Base-by-base conservation (phyloP, 1,140 invertebrate genomes). In the Riptortus pedestris region DNA sequence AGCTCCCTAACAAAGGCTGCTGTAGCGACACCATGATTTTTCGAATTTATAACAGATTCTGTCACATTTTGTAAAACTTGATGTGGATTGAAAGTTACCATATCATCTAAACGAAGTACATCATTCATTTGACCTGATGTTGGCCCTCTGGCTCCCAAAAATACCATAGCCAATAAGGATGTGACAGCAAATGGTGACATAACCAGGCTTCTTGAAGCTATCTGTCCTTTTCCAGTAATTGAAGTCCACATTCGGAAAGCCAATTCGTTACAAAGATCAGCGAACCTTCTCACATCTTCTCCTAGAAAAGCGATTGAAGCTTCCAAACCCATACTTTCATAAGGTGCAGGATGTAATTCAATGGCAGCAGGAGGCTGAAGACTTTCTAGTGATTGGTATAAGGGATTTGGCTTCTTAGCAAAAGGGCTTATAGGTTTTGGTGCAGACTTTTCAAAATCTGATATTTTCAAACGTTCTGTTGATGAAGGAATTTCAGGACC, bases 41-140 rank as follows among this genome's bases (percentile, higher is more conserved):
- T 76, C 1, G 76, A 73, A 1, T 76, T 80, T 59, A 81, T 78
- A 45, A 86, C 82, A 0, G 86, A 85, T 68, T 89, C 87, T 0
- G 87, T 88, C 1, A 91, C 84, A 72, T 91, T 90, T 72, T 87
- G 85, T 63, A 91, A 85, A 0, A 89, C 84, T 66, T 90, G 78
- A 72, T 92, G 90, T 0, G 89, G 90, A 75, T 91, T 92, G 68
- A 92, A 92, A 0, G 87, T 88, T 0, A 90, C 83, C 79, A 90
- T 88, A 66, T 92, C 88, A 71, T 92, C 90, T 7, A 93, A 74
- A 68, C 85, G 84, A 0, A 93, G 77, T 14, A 92, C 80, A 67
- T 91, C 87, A 70, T 92, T 91, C 85, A 93, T 90, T 79, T 92
- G 87, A 0, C 86, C 87, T 0, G 89, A 90, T 0, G 91, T 93